These are phyloP conservation scores for Plutomurus gul DNA, from an alignment of 1,140 invertebrate genomes.

Conservation along the genomic window DNA sequence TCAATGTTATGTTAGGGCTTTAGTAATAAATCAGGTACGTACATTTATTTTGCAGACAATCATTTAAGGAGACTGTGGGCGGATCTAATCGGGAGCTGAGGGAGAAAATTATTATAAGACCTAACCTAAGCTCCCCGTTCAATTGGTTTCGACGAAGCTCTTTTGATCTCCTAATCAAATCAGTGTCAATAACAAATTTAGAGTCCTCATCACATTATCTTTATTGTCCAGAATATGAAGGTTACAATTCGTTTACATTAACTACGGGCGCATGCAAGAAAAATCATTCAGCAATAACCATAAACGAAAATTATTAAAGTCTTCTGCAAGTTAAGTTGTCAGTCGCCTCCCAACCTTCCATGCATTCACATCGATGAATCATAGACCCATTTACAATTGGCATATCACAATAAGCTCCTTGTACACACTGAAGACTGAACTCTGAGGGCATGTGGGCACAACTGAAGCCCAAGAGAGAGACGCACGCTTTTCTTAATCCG, in stretches of 20 bases:
- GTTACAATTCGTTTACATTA: background rate
- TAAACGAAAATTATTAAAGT: background rate
- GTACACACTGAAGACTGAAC: background rate
- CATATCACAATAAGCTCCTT: background rate
- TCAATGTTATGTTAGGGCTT: too few species aligned
- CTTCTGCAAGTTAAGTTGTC: background rate
- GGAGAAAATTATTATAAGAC: background rate
- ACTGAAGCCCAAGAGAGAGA: background rate
- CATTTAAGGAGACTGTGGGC: background rate
- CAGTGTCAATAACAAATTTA: background rate
- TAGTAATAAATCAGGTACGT: background rate
- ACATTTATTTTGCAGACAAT: background rate
- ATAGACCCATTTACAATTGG: background rate
- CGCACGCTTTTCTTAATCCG: background rate
- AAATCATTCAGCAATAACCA: background rate
- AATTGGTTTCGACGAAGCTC: background rate
- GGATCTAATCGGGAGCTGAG: background rate
- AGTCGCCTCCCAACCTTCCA: background rate
- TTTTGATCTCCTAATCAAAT: background rate
- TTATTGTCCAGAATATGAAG: background rate
- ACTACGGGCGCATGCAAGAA: background rate
- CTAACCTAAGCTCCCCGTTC: background rate
- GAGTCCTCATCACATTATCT: background rate
- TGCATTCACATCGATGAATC: background rate
- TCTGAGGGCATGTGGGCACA: background rate